phyloP scores from a whole-genome alignment of 2,113 vertebrate species.

The Siniperca chuatsi region DNA sequence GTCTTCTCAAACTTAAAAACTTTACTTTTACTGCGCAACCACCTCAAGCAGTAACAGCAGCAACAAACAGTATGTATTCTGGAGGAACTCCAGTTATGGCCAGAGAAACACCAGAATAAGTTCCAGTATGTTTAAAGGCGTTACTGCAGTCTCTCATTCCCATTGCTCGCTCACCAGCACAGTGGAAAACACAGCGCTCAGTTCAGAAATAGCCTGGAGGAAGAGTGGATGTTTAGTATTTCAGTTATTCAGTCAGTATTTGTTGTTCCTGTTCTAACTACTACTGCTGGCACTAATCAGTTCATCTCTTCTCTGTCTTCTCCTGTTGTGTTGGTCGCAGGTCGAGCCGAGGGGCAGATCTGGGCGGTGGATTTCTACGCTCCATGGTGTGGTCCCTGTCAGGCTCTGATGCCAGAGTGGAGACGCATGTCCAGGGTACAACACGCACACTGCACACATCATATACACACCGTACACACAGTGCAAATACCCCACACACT shows the following conservation, averaged over 20 bases:
- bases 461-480: not conserved
- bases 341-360: constrained; percentile 77
- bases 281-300: not conserved
- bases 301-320: not conserved
- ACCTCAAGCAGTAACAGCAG: not conserved
- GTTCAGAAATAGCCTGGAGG: not conserved
- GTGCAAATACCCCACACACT: not conserved
- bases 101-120: not conserved
- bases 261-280: not conserved
- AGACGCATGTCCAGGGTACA: constrained; percentile 96
- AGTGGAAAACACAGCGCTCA: no score
- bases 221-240: not conserved
- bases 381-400: constrained; percentile 97
- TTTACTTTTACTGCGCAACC: not conserved
- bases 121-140: not conserved
- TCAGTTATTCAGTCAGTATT: no score
- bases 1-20: no score
- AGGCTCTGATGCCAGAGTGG: constrained; percentile 96
- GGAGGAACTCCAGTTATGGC: no score
- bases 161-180: no score
- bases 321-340: constrained; percentile 28
- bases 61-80: no score
- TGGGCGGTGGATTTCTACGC: constrained; percentile 98
- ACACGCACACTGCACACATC: not conserved
- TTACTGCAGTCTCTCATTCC: no score